phyloP scores from a whole-genome alignment of 1,140 invertebrate species.

The Phymorhynchus buccinoides region DNA sequence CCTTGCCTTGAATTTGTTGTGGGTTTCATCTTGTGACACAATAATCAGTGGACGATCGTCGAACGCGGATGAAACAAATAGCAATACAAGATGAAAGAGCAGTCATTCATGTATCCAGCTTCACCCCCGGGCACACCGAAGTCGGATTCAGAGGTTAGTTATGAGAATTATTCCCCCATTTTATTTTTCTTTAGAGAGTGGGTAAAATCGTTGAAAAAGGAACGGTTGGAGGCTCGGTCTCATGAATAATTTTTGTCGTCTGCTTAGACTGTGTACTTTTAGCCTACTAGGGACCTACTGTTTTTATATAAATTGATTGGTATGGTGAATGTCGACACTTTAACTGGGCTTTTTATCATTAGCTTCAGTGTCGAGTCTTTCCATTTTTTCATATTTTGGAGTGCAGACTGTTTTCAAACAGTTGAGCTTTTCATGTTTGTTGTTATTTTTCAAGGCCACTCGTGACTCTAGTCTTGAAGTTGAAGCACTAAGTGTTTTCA shows the following conservation, averaged over 20 bases:
- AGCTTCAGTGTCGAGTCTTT: no score
- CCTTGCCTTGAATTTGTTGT: conserved; percentile 45
- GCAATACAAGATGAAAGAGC: conserved; percentile 41
- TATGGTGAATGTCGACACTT: no score
- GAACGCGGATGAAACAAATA: conserved; percentile 12
- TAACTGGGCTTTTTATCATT: no score
- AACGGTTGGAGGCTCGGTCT: neutral
- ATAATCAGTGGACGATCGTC: conserved; percentile 12
- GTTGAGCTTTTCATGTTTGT: neutral
- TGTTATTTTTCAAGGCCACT: conserved; percentile 27
- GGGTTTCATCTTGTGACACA: conserved; percentile 37
- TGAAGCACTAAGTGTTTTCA: no score
- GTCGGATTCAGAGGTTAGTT: conserved; percentile 34
- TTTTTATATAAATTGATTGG: no score
- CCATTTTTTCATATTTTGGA: neutral
- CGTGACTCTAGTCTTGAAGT: no score
- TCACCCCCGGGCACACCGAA: conserved; percentile 38
- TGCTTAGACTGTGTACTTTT: no score
- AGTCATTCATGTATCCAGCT: conserved; percentile 33
- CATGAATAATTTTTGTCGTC: neutral
- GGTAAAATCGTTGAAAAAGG: neutral
- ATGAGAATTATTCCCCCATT: neutral
- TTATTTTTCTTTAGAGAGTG: neutral
- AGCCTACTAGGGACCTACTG: no score
- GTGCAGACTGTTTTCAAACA: neutral